Percentiles rank a stretch among this genome's conserved stretches.
Evolutionary conservation across 2,113 vertebrate genomes (phyloP).

Genomic region (Myocastor coypus): DNA sequence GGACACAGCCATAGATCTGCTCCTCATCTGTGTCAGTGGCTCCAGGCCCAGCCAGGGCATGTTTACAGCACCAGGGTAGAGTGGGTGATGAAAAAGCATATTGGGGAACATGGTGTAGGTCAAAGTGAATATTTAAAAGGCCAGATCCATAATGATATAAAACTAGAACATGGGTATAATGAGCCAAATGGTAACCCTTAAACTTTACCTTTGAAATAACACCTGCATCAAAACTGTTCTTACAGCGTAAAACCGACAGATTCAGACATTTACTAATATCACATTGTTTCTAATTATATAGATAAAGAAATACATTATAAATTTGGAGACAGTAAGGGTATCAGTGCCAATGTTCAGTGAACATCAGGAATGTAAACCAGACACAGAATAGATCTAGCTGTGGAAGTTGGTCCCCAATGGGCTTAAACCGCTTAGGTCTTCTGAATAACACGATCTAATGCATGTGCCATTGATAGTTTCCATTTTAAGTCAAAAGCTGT

Average conservation of each 20-base stretch:
- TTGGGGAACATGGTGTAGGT: background rate
- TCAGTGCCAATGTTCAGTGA: background rate
- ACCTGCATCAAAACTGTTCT: background rate
- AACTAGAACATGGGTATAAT: background rate
- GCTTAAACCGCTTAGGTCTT: background rate
- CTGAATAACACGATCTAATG: background rate
- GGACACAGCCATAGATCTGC: background rate
- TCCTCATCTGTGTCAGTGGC: too few relatives aligned
- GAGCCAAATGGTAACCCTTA: conserved; percentile 23
- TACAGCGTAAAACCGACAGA: background rate
- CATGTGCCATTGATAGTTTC: background rate
- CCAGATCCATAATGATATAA: background rate
- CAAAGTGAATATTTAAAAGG: background rate
- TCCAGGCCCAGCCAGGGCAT: too few relatives aligned
- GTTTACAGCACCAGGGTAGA: background rate
- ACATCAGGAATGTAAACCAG: background rate
- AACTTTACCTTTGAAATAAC: conserved; percentile 22
- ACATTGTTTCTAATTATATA: background rate
- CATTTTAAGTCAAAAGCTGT: background rate
- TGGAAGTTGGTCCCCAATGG: background rate
- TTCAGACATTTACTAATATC: background rate
- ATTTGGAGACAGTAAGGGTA: background rate
- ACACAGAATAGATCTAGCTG: background rate
- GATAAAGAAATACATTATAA: background rate
- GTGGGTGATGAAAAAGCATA: background rate